These are phyloP conservation scores for Pemphigus obesinymphae DNA, from an alignment of 1,140 invertebrate genomes.

Conservation along the genomic window DNA sequence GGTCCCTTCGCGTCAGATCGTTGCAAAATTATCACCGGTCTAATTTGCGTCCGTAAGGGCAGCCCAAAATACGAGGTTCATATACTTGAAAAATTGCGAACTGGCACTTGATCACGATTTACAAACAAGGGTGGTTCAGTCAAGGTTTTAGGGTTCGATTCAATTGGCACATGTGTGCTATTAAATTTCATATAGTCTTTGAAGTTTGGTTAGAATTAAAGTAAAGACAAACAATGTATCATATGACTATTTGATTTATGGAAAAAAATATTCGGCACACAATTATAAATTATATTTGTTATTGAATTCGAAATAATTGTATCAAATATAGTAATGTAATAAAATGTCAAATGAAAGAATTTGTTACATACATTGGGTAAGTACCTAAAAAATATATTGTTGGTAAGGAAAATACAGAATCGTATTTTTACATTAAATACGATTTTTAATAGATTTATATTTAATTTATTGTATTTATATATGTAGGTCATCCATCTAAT, in stretches of 20 bases:
- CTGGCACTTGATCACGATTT: constrained; percentile 37
- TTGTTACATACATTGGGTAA: no score
- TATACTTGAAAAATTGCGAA: not conserved
- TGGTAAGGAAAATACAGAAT: no score
- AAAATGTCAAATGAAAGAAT: not conserved
- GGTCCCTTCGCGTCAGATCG: constrained; percentile 25
- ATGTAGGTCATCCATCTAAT: no score
- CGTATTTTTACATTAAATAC: no score
- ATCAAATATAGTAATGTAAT: not conserved
- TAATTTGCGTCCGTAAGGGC: constrained; percentile 17
- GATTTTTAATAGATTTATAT: no score
- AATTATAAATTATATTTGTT: no score
- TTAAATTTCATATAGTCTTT: not conserved
- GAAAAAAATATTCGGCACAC: no score
- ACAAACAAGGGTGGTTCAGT: not conserved
- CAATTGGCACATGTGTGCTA: not conserved
- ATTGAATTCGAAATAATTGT: no score
- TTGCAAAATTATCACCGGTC: constrained; percentile 37
- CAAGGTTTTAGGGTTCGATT: not conserved
- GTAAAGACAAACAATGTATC: not conserved
- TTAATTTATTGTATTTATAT: no score
- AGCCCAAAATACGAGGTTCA: not conserved
- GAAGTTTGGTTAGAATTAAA: not conserved
- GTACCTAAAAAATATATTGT: not conserved
- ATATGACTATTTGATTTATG: not conserved